Percentiles rank a stretch among this genome's conserved stretches.
phyloP scores from a whole-genome alignment of 92 coral and sea anemone genomes.

The Bergia sp. region DNA sequence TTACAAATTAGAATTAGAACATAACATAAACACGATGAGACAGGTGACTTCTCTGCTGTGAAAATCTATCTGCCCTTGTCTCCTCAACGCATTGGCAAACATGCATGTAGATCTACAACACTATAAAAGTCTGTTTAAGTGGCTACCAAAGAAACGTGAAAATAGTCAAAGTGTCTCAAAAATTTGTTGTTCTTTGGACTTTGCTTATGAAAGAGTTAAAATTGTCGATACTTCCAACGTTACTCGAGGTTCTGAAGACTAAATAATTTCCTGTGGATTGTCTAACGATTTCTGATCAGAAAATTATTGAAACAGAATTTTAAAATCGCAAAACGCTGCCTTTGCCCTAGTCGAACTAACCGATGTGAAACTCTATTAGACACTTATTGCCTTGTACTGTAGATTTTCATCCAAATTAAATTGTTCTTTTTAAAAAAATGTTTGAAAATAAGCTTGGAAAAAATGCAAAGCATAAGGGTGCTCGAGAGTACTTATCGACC shows the following conservation, averaged over 20 bases:
- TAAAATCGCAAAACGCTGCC: too few relatives aligned
- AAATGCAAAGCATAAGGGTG: neutral
- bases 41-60: slow-evolving; percentile 15
- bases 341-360: neutral
- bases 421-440: too few relatives aligned
- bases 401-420: too few relatives aligned
- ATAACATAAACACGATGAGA: neutral
- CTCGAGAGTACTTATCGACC: neutral
- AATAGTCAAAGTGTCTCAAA: neutral
- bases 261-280: neutral
- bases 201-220: too few relatives aligned
- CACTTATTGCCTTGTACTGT: neutral
- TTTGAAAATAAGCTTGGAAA: too few relatives aligned
- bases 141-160: neutral
- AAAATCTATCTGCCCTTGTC: neutral
- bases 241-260: neutral
- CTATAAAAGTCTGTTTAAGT: neutral
- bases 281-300: neutral
- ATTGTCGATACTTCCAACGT: neutral
- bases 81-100: neutral
- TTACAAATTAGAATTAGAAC: neutral
- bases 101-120: neutral
- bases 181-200: too few relatives aligned
- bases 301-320: neutral
- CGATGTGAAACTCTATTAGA: neutral